Percentiles rank a stretch among this genome's conserved stretches.
phyloP scores from a whole-genome alignment of 2,888 invertebrate species.

The Yponomeuta sedellus region DNA sequence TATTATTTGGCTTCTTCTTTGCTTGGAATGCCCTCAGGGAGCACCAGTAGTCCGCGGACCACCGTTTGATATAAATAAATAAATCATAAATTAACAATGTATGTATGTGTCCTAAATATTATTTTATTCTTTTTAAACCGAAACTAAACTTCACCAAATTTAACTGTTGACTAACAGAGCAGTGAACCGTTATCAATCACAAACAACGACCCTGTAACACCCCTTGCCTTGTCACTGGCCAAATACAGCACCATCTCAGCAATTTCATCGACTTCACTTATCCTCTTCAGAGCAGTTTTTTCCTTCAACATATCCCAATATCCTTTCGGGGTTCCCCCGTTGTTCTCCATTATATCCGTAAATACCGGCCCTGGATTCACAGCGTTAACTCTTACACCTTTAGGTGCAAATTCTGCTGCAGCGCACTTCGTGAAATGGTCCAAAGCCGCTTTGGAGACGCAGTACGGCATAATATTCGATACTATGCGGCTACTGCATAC shows the following conservation, averaged over 20 bases:
- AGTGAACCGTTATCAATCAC: constrained; percentile 26
- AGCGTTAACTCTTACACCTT: constrained; percentile 20
- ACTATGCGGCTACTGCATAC: constrained; percentile 20
- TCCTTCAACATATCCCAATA: constrained; percentile 12
- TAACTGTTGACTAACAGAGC: no score
- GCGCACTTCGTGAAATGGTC: constrained; percentile 83
- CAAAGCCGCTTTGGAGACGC: constrained; percentile 82
- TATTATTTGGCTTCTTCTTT: no score
- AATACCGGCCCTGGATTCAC: constrained; percentile 80
- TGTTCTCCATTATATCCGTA: constrained; percentile 48
- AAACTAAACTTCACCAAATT: no score
- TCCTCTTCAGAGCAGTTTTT: constrained; percentile 9
- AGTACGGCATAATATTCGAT: constrained; percentile 52
- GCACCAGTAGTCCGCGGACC: no score
- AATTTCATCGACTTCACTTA: constrained; percentile 25
- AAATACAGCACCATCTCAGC: constrained; percentile 31
- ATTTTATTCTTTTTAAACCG: no score
- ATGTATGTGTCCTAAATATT: no score
- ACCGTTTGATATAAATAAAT: no score
- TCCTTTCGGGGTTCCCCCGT: constrained; percentile 18
- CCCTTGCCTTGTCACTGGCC: constrained; percentile 32
- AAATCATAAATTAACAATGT: no score
- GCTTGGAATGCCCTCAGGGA: no score
- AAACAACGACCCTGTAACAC: constrained; percentile 26
- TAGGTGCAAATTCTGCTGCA: constrained; percentile 68